Evolutionary conservation across 2,888 invertebrate genomes (phyloP), one percentile per base, ranked within the genome.

Genomic region (Eupithecia exiguata): DNA sequence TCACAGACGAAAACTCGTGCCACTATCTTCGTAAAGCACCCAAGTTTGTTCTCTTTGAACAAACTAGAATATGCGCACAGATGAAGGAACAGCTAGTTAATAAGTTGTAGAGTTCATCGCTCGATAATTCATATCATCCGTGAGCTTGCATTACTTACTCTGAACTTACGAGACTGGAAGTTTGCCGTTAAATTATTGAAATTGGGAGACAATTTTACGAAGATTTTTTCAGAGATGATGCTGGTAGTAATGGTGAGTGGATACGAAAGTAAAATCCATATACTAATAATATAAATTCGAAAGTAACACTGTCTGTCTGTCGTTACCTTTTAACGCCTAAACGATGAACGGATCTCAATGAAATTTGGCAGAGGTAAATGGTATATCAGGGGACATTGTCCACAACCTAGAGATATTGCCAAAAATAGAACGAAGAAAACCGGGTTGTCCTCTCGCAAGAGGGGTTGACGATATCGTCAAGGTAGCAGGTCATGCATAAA

Each of bases 101-200:
- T 62, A 35, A 62, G 67, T 43, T 38, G 69, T 35, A 38, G 70
- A 75, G 75, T 75, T 70, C 70, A 66, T 46, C 65, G 72, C 65
- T 72, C 72, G 43, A 75, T 72, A 70, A 75, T 70, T 72, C 72
- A 75, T 70, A 71, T 76, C 43, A 58, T 61, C 68, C n/a, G 43
- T 21, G 36, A 68, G 67, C 63, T 38, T 30, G 53, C 62, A 71
- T 65, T 46, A 71, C 58, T 61, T 40, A 43, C 68, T 68, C 18
- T 36, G 36, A 53, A 68, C 36, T 68, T 36, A 12, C 25, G 21
- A 66, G 66, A 68, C n/a, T 21, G 53, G n/a, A 53, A 68, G 58
- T 68, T 43, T 53, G 9, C 53, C 35, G 18, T 6, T 40, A 69
- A 61, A 18, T 69, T 61, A 25, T 18, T 69, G 9, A 25, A 61